Percentiles rank a stretch among this genome's conserved stretches.
phyloP scores from a whole-genome alignment of 2,113 vertebrate species.

The Tor tambroides region DNA sequence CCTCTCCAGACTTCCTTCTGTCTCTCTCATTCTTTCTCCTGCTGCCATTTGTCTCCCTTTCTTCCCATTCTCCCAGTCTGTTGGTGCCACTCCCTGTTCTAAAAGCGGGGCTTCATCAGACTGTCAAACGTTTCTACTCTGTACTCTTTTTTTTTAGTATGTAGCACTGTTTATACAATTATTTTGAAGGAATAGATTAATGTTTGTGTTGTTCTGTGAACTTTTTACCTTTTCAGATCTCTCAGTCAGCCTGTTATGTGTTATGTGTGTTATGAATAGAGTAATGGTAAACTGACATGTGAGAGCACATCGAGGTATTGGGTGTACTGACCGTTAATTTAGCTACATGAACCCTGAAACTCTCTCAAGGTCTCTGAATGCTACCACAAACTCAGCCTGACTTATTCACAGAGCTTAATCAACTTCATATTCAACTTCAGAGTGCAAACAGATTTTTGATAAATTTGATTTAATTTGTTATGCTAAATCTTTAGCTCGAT shows the following conservation, averaged over 20 bases:
- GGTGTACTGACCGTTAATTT: constrained; percentile 33
- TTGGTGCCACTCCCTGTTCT: constrained; percentile 29
- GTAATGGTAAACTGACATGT: constrained; percentile 16
- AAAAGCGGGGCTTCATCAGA: not conserved
- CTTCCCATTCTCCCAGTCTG: not conserved
- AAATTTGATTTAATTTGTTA: too few species aligned
- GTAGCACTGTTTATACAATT: not conserved
- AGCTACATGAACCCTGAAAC: constrained; percentile 31
- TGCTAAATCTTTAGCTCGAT: too few species aligned
- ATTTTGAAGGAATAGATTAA: not conserved
- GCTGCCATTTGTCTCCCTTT: not conserved
- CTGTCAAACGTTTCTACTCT: not conserved
- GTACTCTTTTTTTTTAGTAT: not conserved
- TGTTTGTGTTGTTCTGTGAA: constrained; percentile 9
- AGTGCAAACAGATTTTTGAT: too few species aligned
- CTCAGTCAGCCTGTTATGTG: not conserved
- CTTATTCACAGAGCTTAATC: not conserved
- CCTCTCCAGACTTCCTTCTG: constrained; percentile 33
- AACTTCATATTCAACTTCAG: not conserved
- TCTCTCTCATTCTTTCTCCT: constrained; percentile 20
- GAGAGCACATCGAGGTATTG: constrained; percentile 24
- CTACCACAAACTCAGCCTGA: not conserved
- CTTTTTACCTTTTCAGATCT: constrained; percentile 13
- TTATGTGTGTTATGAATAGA: constrained; percentile 25
- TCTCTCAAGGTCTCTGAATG: not conserved